These are phyloP conservation scores for Conops quadrifasciatus DNA, from an alignment of 2,888 invertebrate species.

Conservation along the genomic window DNA sequence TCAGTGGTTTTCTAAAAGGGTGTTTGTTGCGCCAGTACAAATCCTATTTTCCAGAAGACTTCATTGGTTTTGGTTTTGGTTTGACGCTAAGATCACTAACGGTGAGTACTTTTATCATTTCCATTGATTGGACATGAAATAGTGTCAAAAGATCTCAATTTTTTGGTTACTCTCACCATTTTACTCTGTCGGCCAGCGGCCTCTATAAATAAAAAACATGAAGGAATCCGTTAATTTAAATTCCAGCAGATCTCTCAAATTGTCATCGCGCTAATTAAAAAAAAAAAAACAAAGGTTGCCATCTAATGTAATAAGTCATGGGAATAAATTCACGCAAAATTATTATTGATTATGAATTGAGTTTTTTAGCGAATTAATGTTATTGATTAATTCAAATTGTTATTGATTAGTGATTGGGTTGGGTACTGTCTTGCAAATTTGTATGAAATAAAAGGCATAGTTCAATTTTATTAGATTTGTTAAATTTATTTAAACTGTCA, in stretches of 20 bases:
- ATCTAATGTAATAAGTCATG: neutral
- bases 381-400: too few relatives aligned
- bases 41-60: neutral
- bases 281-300: neutral
- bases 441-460: too few relatives aligned
- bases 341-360: too few relatives aligned
- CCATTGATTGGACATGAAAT: neutral
- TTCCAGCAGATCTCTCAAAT: neutral
- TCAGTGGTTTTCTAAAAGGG: conserved; percentile 9
- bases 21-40: too few relatives aligned
- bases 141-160: neutral
- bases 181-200: neutral
- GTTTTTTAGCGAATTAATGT: too few relatives aligned
- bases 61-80: neutral
- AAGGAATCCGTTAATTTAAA: conserved; percentile 33
- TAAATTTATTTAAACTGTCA: too few relatives aligned
- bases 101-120: conserved; percentile 33
- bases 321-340: too few relatives aligned
- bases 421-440: too few relatives aligned
- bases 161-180: neutral
- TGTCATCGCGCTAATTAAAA: too few relatives aligned
- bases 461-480: too few relatives aligned
- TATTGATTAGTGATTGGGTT: too few relatives aligned
- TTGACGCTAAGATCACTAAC: conserved; percentile 28
- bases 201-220: neutral